A percentile compares a stretch with the other conserved stretches of the same genome.
These are phyloP conservation scores for Cetoscarus ocellatus DNA, from an alignment of 2,797 vertebrate genomes.

Conservation along the genomic window DNA sequence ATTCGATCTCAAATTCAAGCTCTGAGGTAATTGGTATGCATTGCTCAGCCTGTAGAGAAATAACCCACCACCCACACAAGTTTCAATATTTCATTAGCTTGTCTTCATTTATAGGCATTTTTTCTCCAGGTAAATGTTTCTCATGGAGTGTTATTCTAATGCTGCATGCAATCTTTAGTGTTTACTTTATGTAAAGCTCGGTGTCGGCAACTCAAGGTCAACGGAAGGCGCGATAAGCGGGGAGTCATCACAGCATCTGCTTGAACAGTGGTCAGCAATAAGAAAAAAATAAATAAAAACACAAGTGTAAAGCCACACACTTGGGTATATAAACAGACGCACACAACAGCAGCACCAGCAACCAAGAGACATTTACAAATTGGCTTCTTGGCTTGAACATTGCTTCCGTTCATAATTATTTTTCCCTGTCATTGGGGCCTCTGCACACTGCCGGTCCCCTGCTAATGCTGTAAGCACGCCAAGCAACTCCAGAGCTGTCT, in stretches of 20 bases:
- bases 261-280: slow-evolving; percentile 34
- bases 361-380: slow-evolving; percentile 82
- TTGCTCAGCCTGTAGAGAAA: slow-evolving; percentile 22
- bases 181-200: neutral
- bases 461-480: slow-evolving; percentile 80
- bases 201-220: slow-evolving; percentile 34
- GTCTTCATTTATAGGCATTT: slow-evolving; percentile 10
- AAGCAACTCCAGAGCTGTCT: slow-evolving; percentile 71
- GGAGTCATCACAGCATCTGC: slow-evolving; percentile 45
- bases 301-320: slow-evolving; percentile 7
- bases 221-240: slow-evolving; percentile 21
- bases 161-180: neutral
- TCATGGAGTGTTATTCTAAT: neutral
- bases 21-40: slow-evolving; percentile 17
- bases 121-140: slow-evolving; percentile 21
- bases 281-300: slow-evolving; percentile 15
- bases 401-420: slow-evolving; percentile 85
- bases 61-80: slow-evolving; percentile 12
- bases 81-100: slow-evolving; percentile 20
- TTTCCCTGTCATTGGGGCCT: slow-evolving; percentile 81
- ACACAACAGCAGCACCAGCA: slow-evolving; percentile 41
- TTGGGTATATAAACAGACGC: slow-evolving; percentile 9
- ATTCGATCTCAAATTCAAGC: slow-evolving; percentile 11
- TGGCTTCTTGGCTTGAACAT: slow-evolving; percentile 82
- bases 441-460: slow-evolving; percentile 78